These are phyloP conservation scores for Pempheris klunzingeri DNA, from an alignment of 2,797 vertebrate genomes.

Conservation along the genomic window DNA sequence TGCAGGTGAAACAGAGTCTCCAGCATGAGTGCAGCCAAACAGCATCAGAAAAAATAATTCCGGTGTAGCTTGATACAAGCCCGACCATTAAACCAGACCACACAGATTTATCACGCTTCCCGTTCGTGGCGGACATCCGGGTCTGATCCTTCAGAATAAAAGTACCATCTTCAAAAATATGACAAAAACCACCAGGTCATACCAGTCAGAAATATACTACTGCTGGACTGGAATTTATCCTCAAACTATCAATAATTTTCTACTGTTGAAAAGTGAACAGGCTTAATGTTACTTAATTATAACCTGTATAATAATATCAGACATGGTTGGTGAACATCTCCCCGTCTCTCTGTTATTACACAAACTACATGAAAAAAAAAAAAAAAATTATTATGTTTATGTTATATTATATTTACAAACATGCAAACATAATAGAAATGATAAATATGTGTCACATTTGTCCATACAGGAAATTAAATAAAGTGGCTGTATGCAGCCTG, in stretches of 20 bases:
- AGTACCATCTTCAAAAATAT: rapidly evolving
- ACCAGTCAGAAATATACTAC: background rate
- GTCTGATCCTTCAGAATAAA: conserved; percentile 49
- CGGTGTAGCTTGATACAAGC: background rate
- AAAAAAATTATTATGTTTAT: too few species aligned
- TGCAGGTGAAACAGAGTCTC: background rate
- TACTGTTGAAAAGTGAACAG: background rate
- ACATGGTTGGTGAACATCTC: background rate
- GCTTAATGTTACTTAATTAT: too few species aligned
- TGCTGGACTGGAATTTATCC: background rate
- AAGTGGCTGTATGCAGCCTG: background rate
- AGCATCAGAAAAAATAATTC: background rate
- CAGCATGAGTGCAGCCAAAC: background rate
- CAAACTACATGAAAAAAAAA: background rate
- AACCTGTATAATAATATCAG: too few species aligned
- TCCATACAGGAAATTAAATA: background rate
- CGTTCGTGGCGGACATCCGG: conserved; percentile 33
- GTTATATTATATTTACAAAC: too few species aligned
- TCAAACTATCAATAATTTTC: background rate
- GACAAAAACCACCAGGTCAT: background rate
- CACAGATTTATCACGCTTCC: background rate
- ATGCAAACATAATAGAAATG: background rate
- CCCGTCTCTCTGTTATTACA: background rate
- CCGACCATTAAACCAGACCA: background rate
- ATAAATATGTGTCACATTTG: too few species aligned